Base-by-base conservation (phyloP, 1,140 invertebrate genomes). In the Geopemphigus sp. region DNA sequence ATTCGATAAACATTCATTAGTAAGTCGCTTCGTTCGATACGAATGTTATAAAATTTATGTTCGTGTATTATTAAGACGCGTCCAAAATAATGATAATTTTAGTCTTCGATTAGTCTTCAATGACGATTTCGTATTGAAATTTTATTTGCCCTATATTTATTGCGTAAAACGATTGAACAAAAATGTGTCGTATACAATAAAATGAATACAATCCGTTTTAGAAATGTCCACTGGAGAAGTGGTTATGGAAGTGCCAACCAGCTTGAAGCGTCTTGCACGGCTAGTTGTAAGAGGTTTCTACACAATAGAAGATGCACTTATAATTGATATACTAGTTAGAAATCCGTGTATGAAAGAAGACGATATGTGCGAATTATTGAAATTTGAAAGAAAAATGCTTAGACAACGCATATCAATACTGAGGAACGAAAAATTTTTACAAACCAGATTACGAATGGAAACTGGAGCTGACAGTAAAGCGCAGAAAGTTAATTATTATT, bases 341-440 rank as follows among this genome's bases (percentile, higher is more conserved):
- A 96, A 97, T 89, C 94, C 94, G 39, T 97, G 93, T 90, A 96
- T 98, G 93, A 98, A 97, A 87, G 97, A 98, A 87, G 96, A 98
- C 85, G 96, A 98, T 85, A 92, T 98, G 72, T 93, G 93, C 83
- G 95, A 97, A 85, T 86, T 98, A 53, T 85, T 98, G 15, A 96
- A 95, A 85, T 98, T 98, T 87, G 96, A 98, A 84, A 89, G 92
- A 81, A 98, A 98, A 89, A 95, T 97, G 90, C 87, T 98, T 32
- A 88, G 96, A 83, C 91, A 94, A 10, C 87, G 94, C 83, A 93
- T 97, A 85, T 89, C 94, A 12, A 92, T 91, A 0, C 85, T 98
- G 63, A 93, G 93, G 85, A 95, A 91, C 85, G 96, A 98, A 85
- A 96, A 97, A 87, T 95, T 98, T 86, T 92, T 98, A 82, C 95